These are phyloP conservation scores for Diorhabda sublineata DNA, from an alignment of 1,140 invertebrate genomes.

Conservation along the genomic window DNA sequence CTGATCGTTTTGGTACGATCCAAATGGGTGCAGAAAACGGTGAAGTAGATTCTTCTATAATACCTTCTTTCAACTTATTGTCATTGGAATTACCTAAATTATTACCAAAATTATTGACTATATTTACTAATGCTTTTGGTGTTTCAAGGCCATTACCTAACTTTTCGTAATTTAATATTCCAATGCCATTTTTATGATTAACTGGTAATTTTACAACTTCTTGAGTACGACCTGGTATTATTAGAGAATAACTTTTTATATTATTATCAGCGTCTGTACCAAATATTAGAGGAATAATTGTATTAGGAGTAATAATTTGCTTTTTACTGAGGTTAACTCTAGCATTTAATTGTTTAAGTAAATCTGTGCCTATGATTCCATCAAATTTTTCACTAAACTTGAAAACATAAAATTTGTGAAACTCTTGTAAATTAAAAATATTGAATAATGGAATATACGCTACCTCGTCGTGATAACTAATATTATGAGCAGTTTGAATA, in stretches of 20 bases:
- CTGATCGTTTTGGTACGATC: no score
- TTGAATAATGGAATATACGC: no score
- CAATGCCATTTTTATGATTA: conserved; percentile 1
- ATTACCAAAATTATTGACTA: not conserved
- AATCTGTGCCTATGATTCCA: conserved; percentile 5
- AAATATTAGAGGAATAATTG: not conserved
- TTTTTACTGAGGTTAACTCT: not conserved
- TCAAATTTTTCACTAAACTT: conserved; percentile 7
- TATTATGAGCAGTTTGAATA: conserved; percentile 22
- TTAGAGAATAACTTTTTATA: not conserved
- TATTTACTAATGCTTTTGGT: not conserved
- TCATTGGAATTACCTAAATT: not conserved
- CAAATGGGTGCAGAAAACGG: not conserved
- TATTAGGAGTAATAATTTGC: not conserved
- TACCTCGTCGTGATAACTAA: conserved; percentile 14
- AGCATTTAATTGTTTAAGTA: not conserved
- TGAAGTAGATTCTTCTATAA: conserved; percentile 15
- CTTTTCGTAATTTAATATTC: not conserved
- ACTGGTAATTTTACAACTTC: not conserved
- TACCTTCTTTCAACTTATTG: conserved; percentile 20
- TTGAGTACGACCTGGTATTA: not conserved
- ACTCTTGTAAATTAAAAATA: conserved; percentile 12
- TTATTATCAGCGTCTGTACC: not conserved
- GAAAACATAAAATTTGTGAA: conserved; percentile 3
- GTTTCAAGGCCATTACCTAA: not conserved